Evolutionary conservation across 2,888 invertebrate species (phyloP).

Genomic region (Blera fallax): DNA sequence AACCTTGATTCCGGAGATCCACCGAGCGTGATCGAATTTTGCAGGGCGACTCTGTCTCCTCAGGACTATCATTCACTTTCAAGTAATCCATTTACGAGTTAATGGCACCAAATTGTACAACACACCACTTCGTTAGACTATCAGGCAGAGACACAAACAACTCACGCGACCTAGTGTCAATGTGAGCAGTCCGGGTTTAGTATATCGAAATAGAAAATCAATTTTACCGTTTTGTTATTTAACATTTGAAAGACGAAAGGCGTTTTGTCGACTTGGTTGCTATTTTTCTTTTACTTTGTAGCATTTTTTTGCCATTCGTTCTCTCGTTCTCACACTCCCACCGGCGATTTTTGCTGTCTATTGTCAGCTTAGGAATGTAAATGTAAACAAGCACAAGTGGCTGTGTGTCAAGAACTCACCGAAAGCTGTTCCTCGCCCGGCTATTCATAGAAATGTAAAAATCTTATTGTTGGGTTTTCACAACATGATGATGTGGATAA

Average conservation of each 20-base stretch:
- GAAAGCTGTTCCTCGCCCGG: not conserved
- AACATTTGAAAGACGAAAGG: slow-evolving; percentile 43
- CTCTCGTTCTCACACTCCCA: not conserved
- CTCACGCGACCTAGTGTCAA: slow-evolving; percentile 27
- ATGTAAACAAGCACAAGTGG: slow-evolving; percentile 40
- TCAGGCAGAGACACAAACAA: slow-evolving; percentile 1
- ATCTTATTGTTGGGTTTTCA: not conserved
- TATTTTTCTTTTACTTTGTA: slow-evolving; percentile 11
- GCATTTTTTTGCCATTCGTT: not conserved
- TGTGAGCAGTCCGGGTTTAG: slow-evolving; percentile 31
- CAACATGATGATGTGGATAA: not conserved
- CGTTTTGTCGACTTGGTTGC: not conserved
- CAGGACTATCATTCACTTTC: slow-evolving; percentile 36
- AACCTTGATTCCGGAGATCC: slow-evolving; percentile 54
- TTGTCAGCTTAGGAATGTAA: slow-evolving; percentile 25
- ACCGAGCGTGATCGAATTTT: slow-evolving; percentile 20
- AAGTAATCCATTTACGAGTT: slow-evolving; percentile 50
- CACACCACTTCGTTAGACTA: slow-evolving; percentile 20
- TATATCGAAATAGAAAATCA: slow-evolving; percentile 63
- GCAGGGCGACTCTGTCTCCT: not conserved
- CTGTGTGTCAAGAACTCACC: slow-evolving; percentile 33
- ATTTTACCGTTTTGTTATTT: slow-evolving; percentile 60
- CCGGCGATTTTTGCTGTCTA: slow-evolving; percentile 1
- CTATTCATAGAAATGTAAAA: slow-evolving; percentile 38
- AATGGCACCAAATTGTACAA: slow-evolving; percentile 40